Conservation (phyloP, 2,888 invertebrate species). For the Polydrusus pterygomalis region DNA sequence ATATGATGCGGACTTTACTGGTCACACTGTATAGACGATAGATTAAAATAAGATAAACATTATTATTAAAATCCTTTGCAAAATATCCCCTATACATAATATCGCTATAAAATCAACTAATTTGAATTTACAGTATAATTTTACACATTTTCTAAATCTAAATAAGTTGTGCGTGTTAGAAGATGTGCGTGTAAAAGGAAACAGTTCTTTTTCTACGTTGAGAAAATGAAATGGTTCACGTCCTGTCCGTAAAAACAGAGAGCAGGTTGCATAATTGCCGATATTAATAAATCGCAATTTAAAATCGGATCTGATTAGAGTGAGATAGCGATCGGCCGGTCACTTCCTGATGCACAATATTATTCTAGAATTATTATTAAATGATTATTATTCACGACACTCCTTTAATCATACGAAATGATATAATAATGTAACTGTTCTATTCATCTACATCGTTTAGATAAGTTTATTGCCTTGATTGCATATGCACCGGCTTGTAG, state of each 20-base stretch:
- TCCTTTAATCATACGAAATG: conserved; percentile 1
- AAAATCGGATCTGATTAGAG: conserved; percentile 42
- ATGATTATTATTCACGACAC: conserved; percentile 10
- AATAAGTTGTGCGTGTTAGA: background rate
- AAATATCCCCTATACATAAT: too few relatives aligned
- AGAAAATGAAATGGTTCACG: conserved; percentile 35
- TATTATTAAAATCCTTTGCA: too few relatives aligned
- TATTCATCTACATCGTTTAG: too few relatives aligned
- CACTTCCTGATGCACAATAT: conserved; percentile 28
- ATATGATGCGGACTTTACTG: too few relatives aligned
- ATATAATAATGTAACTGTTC: background rate
- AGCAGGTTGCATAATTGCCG: conserved; percentile 38
- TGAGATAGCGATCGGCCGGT: conserved; percentile 22
- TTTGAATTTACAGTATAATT: too few relatives aligned
- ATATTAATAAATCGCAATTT: conserved; percentile 35
- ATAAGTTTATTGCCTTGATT: too few relatives aligned
- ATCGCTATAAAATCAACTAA: too few relatives aligned
- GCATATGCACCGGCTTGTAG: too few relatives aligned
- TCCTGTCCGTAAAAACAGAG: conserved; percentile 32
- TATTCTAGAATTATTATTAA: conserved; percentile 14
- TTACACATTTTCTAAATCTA: too few relatives aligned
- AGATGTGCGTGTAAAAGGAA: conserved; percentile 20
- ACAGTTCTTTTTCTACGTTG: conserved; percentile 1
- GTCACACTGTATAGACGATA: too few relatives aligned
- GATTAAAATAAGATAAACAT: too few relatives aligned